Evolutionary conservation across 1,140 invertebrate species (phyloP).

Genomic region (Hormaphis cornu): DNA sequence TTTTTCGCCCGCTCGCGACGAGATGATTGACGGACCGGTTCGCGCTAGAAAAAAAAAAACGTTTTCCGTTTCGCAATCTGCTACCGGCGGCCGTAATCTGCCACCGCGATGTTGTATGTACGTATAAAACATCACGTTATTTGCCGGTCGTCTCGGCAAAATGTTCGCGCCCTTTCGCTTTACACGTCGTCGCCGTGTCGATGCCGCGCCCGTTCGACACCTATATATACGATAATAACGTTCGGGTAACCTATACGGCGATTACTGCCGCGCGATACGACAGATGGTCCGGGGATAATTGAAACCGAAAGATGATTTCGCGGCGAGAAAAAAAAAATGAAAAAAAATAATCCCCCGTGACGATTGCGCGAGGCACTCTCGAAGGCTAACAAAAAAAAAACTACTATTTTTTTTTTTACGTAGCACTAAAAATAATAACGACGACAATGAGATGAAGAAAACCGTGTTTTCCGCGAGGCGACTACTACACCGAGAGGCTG

Average conservation of each 20-base stretch:
- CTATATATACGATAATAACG: not conserved
- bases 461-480: not conserved
- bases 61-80: conserved; percentile 6
- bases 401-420: too few relatives aligned
- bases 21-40: conserved; percentile 25
- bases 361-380: conserved; percentile 6
- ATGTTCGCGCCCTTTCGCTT: conserved; percentile 15
- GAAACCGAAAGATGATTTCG: conserved; percentile 17
- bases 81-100: not conserved
- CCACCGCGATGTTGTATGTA: conserved; percentile 8
- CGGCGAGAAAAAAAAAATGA: not conserved
- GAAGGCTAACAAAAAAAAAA: too few relatives aligned
- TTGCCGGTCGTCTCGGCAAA: too few relatives aligned
- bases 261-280: not conserved
- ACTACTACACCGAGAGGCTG: too few relatives aligned
- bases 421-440: not conserved
- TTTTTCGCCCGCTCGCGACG: not conserved
- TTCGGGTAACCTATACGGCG: not conserved
- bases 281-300: conserved; percentile 28
- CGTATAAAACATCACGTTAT: not conserved
- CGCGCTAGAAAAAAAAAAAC: not conserved
- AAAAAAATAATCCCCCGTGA: conserved; percentile 15
- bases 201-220: not conserved
- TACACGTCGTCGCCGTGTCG: too few relatives aligned
- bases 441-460: not conserved